phyloP scores from a whole-genome alignment of 2,113 vertebrate species.

The Coturnix japonica region DNA sequence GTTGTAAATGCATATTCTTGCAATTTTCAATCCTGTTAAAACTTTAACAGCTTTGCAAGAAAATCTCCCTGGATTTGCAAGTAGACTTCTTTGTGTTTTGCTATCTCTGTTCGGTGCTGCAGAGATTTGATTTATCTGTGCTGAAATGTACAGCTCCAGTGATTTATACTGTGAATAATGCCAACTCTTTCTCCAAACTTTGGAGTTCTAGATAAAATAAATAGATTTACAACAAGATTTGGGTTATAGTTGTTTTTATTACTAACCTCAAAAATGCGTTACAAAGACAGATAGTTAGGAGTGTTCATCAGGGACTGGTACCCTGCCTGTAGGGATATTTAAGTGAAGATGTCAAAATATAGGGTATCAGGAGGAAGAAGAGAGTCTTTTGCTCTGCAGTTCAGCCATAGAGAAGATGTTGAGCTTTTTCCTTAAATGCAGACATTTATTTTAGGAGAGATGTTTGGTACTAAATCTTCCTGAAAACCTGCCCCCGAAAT shows the following conservation, averaged over 20 bases:
- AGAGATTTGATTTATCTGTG: slow-evolving; percentile 23
- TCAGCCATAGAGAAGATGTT: not conserved
- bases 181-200: not conserved
- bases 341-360: not conserved
- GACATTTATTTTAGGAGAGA: not conserved
- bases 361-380: not conserved
- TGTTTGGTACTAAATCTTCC: not conserved
- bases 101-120: not conserved
- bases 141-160: not conserved
- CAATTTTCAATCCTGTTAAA: slow-evolving; percentile 25
- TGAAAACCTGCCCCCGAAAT: not conserved
- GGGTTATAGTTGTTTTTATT: not conserved
- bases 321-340: not conserved
- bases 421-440: not conserved
- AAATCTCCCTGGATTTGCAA: slow-evolving; percentile 28
- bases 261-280: not conserved
- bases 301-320: not conserved
- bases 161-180: not conserved
- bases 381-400: not conserved
- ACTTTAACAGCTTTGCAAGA: not conserved
- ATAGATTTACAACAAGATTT: not conserved
- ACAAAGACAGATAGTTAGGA: not conserved
- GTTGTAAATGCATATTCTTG: slow-evolving; percentile 2
- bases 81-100: not conserved
- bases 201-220: not conserved